These are phyloP conservation scores for Solea solea DNA, from an alignment of 2,113 vertebrate genomes.

Conservation along the genomic window DNA sequence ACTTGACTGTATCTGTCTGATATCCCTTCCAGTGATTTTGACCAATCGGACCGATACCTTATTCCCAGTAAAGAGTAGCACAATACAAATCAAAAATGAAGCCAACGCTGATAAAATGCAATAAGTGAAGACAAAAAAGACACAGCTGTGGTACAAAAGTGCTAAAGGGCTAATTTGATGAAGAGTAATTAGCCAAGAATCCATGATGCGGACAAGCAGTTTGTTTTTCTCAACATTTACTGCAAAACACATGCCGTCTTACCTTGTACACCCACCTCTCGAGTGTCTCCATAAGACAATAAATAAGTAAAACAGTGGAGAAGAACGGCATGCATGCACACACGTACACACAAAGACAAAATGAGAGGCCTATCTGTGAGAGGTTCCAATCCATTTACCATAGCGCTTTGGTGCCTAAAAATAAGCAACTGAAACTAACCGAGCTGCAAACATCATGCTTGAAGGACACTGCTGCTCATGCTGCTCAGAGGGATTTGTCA, in stretches of 20 bases:
- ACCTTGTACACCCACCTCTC: constrained; percentile 31
- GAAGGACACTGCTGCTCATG: constrained; percentile 26
- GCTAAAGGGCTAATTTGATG: too few relatives aligned
- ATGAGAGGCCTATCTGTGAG: constrained; percentile 16
- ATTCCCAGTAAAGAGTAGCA: too few relatives aligned
- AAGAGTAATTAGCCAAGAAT: too few relatives aligned
- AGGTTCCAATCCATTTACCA: constrained; percentile 56
- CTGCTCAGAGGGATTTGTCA: constrained; percentile 21
- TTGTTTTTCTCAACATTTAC: constrained; percentile 25
- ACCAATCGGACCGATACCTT: too few relatives aligned
- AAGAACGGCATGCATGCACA: constrained; percentile 22
- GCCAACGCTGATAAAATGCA: too few relatives aligned
- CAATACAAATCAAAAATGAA: too few relatives aligned
- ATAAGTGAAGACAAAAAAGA: too few relatives aligned
- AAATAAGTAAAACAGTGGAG: constrained; percentile 61
- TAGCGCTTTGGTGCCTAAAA: constrained; percentile 39
- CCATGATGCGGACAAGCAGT: neutral
- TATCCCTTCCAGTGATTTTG: too few relatives aligned
- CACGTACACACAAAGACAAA: constrained; percentile 3
- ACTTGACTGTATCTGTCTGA: too few relatives aligned
- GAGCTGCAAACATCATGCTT: constrained; percentile 21
- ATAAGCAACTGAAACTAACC: constrained; percentile 38
- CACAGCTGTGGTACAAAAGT: too few relatives aligned
- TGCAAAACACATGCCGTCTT: constrained; percentile 22
- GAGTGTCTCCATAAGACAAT: constrained; percentile 45